phyloP scores from a whole-genome alignment of 2,113 vertebrate genomes.

The Eidolon helvum region DNA sequence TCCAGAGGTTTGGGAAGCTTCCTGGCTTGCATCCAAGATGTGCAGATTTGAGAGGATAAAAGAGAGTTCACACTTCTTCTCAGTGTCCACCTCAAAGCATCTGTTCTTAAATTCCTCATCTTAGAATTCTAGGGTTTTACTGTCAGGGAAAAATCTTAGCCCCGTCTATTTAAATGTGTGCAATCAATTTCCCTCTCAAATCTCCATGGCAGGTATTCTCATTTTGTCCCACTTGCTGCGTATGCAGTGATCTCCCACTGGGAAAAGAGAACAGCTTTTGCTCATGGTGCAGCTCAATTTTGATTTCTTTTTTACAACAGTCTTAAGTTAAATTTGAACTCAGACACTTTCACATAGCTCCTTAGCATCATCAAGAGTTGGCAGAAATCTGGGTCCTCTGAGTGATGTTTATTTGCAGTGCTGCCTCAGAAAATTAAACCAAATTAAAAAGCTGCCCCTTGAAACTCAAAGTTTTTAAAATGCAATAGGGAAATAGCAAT shows the following conservation, averaged over 20 bases:
- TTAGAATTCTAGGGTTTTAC: conserved; percentile 14
- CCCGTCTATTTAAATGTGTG: conserved; percentile 53
- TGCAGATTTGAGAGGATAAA: background rate
- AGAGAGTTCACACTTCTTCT: conserved; percentile 22
- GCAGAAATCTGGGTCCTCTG: conserved; percentile 15
- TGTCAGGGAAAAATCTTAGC: conserved; percentile 7
- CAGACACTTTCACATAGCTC: background rate
- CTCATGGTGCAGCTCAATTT: background rate
- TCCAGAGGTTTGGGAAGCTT: background rate
- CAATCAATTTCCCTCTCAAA: conserved; percentile 59
- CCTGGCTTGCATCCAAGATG: conserved; percentile 3
- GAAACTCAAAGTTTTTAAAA: conserved; percentile 19
- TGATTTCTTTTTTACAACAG: conserved; percentile 18
- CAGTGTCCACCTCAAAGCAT: background rate
- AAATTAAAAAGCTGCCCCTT: conserved; percentile 45
- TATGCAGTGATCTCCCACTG: background rate
- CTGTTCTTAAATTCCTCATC: conserved; percentile 14
- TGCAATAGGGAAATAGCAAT: conserved; percentile 26
- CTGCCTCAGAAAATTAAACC: conserved; percentile 44
- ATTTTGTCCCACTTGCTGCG: conserved; percentile 37
- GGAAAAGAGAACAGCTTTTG: conserved; percentile 37
- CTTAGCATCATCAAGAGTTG: conserved; percentile 4
- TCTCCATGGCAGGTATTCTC: conserved; percentile 23
- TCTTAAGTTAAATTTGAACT: conserved; percentile 54
- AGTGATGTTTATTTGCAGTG: background rate